A percentile compares a stretch with the other conserved stretches of the same genome.
phyloP scores from a whole-genome alignment of 2,888 invertebrate genomes.

The Steinernema hermaphroditum region DNA sequence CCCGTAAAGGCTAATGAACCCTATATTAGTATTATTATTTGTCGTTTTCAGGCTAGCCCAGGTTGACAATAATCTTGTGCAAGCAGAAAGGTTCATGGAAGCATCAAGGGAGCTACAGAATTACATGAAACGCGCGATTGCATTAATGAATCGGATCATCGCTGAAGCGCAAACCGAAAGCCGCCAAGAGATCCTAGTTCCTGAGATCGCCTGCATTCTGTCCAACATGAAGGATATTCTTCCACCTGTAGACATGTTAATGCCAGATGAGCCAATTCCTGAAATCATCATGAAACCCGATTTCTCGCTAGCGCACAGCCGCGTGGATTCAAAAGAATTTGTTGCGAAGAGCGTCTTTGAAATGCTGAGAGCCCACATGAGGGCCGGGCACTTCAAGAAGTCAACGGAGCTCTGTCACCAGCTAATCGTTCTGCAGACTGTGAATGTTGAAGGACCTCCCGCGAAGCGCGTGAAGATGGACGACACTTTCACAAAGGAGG shows the following conservation, averaged over 20 bases:
- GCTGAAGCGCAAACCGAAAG: neutral
- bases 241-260: neutral
- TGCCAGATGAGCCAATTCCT: neutral
- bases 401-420: neutral
- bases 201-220: neutral
- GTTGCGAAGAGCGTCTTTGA: neutral
- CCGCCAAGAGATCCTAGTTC: neutral
- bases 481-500: neutral
- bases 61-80: neutral
- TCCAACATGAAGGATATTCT: neutral
- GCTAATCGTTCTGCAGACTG: neutral
- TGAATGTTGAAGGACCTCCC: neutral
- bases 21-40: neutral
- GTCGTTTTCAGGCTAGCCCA: neutral
- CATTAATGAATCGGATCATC: neutral
- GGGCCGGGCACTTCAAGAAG: neutral
- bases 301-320: neutral
- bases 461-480: neutral
- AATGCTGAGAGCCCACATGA: neutral
- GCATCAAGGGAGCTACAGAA: neutral
- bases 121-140: neutral
- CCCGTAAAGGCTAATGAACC: conserved; percentile 45
- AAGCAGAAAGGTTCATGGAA: neutral
- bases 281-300: neutral
- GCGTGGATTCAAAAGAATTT: neutral